These are phyloP conservation scores for Liodrosophila aerea DNA, from an alignment of 2,888 invertebrate genomes.

Conservation along the genomic window DNA sequence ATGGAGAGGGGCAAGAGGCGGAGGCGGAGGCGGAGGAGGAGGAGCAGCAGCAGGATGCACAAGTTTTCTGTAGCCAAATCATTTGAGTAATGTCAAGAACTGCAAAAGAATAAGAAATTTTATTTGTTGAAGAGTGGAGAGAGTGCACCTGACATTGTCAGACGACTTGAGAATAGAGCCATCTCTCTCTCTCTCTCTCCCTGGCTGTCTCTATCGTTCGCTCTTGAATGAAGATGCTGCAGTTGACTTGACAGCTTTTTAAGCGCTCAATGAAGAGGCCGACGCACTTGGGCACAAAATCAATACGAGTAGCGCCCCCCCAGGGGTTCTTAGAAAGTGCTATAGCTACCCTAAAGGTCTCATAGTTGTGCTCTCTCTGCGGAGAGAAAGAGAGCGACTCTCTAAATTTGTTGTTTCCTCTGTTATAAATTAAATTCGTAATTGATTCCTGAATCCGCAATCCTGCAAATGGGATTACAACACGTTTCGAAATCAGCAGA, in stretches of 20 bases:
- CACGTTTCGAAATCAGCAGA: constrained; percentile 71
- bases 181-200: not conserved
- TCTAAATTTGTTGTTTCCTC: constrained; percentile 64
- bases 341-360: not conserved
- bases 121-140: not conserved
- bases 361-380: not conserved
- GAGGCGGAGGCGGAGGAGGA: not conserved
- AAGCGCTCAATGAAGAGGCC: constrained; percentile 57
- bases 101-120: constrained; percentile 44
- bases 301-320: constrained; percentile 39
- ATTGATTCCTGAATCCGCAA: constrained; percentile 80
- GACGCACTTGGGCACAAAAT: constrained; percentile 57
- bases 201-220: constrained; percentile 2
- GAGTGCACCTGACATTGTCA: constrained; percentile 68
- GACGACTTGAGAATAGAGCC: constrained; percentile 20
- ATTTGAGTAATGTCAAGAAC: constrained; percentile 65
- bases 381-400: too few species aligned
- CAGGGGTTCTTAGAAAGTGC: not conserved
- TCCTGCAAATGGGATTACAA: constrained; percentile 79
- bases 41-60: constrained; percentile 13
- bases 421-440: constrained; percentile 77
- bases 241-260: constrained; percentile 68
- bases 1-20: too few species aligned
- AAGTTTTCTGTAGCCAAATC: constrained; percentile 67
- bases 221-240: constrained; percentile 29